Evolutionary conservation across 1,140 invertebrate genomes (phyloP).

Genomic region (Episyrphus balteatus): DNA sequence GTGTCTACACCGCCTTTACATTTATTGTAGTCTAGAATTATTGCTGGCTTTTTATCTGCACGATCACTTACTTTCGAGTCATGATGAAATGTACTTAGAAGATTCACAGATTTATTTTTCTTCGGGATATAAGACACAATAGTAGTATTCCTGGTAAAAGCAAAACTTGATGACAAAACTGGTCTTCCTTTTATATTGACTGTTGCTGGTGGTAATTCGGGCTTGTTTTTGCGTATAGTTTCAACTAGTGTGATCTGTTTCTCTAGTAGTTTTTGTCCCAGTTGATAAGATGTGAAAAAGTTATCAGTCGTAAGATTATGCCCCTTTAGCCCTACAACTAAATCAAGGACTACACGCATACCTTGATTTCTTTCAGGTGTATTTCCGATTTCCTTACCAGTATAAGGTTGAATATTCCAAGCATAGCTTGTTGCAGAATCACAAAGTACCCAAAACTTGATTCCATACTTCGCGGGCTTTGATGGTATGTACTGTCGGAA

Average conservation of each 20-base stretch:
- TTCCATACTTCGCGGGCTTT: conserved; percentile 36
- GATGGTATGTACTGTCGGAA: conserved; percentile 24
- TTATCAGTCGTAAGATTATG: conserved; percentile 36
- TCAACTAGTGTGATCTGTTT: conserved; percentile 1
- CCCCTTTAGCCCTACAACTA: conserved; percentile 8
- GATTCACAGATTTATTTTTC: background rate
- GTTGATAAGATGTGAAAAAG: too few relatives aligned
- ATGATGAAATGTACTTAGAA: background rate
- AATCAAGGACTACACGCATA: conserved; percentile 11
- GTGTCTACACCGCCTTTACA: background rate
- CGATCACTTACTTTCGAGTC: background rate
- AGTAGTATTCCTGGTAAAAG: background rate
- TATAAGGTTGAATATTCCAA: too few relatives aligned
- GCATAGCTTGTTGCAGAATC: conserved; percentile 20
- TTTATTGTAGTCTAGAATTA: background rate
- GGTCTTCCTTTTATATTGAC: background rate
- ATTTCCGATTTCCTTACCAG: too few relatives aligned
- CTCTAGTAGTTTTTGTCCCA: conserved; percentile 11
- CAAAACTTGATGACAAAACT: background rate
- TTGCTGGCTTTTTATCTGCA: background rate
- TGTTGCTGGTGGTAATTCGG: background rate
- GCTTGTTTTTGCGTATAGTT: background rate
- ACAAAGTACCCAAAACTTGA: conserved; percentile 29
- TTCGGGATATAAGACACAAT: background rate
- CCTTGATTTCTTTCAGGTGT: conserved; percentile 17